These are phyloP conservation scores for Drosophila pruinosa DNA, from an alignment of 1,140 invertebrate genomes.

Conservation along the genomic window DNA sequence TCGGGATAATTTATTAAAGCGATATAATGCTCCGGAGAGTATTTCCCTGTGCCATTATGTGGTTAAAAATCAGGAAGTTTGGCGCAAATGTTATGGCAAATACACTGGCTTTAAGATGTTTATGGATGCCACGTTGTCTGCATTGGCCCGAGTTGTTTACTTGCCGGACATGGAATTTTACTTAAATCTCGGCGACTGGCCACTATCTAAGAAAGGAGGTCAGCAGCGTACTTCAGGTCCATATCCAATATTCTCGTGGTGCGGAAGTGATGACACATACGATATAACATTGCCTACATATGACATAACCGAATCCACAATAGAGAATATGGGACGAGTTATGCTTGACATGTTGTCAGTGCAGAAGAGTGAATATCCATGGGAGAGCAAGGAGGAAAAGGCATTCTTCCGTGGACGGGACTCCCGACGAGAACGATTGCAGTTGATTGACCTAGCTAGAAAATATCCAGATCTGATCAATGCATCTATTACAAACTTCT, in stretches of 20 bases:
- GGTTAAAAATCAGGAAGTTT: constrained; percentile 93
- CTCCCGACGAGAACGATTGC: constrained; percentile 91
- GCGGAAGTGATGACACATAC: constrained; percentile 91
- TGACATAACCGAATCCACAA: constrained; percentile 94
- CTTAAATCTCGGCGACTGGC: constrained; percentile 98
- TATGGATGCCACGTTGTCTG: constrained; percentile 93
- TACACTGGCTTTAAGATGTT: constrained; percentile 99
- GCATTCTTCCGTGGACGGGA: constrained; percentile 97
- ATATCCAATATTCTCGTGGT: constrained; percentile 98
- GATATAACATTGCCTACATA: constrained; percentile 98
- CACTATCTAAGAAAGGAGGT: constrained; percentile 86
- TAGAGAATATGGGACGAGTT: constrained; percentile 96
- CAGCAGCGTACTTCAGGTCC: constrained; percentile 82
- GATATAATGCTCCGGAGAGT: constrained; percentile 88
- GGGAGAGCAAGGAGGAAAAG: constrained; percentile 90
- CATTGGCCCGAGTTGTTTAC: constrained; percentile 90
- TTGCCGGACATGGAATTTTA: constrained; percentile 96
- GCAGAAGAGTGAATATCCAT: constrained; percentile 86
- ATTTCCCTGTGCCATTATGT: constrained; percentile 96
- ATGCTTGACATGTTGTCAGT: constrained; percentile 95
- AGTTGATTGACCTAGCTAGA: constrained; percentile 91
- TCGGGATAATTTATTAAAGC: constrained; percentile 85
- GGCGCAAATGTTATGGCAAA: constrained; percentile 95
- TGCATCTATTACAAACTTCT: constrained; percentile 97
- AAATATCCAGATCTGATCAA: constrained; percentile 93